Base-by-base conservation (phyloP, 2,113 vertebrate genomes). In the Seriola rivoliana region DNA sequence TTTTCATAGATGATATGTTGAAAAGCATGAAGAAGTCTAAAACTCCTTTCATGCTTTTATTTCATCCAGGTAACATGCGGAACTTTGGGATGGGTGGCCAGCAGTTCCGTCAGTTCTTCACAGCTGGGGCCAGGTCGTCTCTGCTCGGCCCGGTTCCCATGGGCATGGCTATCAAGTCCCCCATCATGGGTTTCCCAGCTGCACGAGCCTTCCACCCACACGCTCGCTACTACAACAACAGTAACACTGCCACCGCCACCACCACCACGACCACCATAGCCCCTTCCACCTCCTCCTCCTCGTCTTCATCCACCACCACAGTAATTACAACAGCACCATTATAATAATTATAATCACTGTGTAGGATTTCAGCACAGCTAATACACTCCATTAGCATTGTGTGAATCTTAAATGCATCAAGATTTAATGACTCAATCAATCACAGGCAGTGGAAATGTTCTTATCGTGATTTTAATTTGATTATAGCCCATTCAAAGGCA, bases 101-200 rank as follows among this genome's bases (percentile, higher is more conserved):
- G 86, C 96, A 96, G 71, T 95, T 99, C 75, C 96, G 97, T 69
- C 98, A 98, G 92, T 99, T 98, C 93, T 99, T 98, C 59, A 86
- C 97, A 4, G 94, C 98, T n/a, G 96, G 97, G 29, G 92, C 96
- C 4, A 94, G 97, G 81, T 96, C 97, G 23, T 99, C 98, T 65
- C 95, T 99, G 64, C 96, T 99, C 21, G 98, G 98, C 1, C 97
- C 98, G 0, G 97, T 98, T 75, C 98, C 98, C 12, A 95, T 98
- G 67, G 96, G 97, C 17, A 96, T 99, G 84, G 95, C 97, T 79
- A 94, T 99, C n/a, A 98, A 98, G 81, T 95, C 96, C 0, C 84
- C 97, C 19, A 95, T 96, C 8, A 90, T 96, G 95, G 95, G 93
- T 58, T 97, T 94, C 84, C 96, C 97, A 21, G 78, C 86, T 63